Evolutionary conservation across 2,113 vertebrate genomes (phyloP), one percentile per base, ranked within the genome.

Genomic region (Callipepla squamata): DNA sequence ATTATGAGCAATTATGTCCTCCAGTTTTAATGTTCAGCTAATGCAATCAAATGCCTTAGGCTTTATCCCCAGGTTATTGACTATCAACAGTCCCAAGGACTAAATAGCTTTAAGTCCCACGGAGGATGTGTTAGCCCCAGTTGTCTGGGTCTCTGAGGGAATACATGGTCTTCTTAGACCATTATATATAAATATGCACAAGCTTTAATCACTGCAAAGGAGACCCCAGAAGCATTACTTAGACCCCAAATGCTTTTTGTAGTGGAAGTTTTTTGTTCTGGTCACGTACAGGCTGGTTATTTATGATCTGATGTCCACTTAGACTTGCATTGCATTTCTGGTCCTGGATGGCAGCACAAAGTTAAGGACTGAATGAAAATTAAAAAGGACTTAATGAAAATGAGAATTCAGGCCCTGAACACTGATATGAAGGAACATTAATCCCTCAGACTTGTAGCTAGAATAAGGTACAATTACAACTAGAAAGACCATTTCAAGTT

Each of bases 211-310:
- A 11, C 47, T 42, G 14, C 34, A 51, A 36, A 50, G 34, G 4
- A 66, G 51, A 57, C 28, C 23, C 25, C 67, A 61, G 34, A 48
- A 69, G 44, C 16, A 25, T 70, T 13, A 4, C 0, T 0, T 4
- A 0, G 16, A 74, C 23, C 50, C 34, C 26, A 78, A n/a, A 57
- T 22, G 9, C 11, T 51, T 15, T n/a, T 23, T 26, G 9, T 7
- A 5, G 13, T 47, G 20, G 30, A 47, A 30, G 32, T 45, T 14
- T 42, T 48, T 40, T 51, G 15, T 72, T 89, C 42, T 63, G 51
- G 32, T 51, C 45, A 36, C 2, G 0, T 30, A 13, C 0, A 0
- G 28, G 15, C 17, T 47, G 36, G 40, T 70, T 86, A 44, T 48
- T 67, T 81, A 44, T 23, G 45, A 42, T 47, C 77, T 70, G 28